A percentile compares a stretch with the other conserved stretches of the same genome.
phyloP scores from a whole-genome alignment of 1,140 invertebrate genomes.

The Mercenaria mercenaria region DNA sequence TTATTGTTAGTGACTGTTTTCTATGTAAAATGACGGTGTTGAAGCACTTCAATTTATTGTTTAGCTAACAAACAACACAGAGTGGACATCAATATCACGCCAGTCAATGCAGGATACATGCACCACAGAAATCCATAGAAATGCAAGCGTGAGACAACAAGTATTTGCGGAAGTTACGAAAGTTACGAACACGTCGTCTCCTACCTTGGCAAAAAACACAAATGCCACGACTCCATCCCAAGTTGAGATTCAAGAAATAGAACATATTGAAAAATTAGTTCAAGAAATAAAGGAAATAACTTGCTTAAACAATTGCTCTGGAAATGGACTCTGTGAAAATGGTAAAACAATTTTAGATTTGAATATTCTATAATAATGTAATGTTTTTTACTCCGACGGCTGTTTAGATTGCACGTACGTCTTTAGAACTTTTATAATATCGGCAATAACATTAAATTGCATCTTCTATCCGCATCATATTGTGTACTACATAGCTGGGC shows the following conservation, averaged over 20 bases:
- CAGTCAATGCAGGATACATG: conserved; percentile 4
- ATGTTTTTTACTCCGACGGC: too few relatives aligned
- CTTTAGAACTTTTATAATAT: too few relatives aligned
- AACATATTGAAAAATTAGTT: neutral
- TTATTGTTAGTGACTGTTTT: too few relatives aligned
- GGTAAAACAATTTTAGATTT: neutral
- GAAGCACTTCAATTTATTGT: too few relatives aligned
- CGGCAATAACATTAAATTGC: too few relatives aligned
- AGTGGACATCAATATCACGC: neutral
- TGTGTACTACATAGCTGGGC: too few relatives aligned
- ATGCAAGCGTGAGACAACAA: neutral
- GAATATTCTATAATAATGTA: too few relatives aligned
- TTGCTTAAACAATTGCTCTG: conserved; percentile 1
- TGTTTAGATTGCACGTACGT: too few relatives aligned
- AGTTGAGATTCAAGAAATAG: neutral
- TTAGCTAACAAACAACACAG: neutral
- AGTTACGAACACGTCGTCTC: too few relatives aligned
- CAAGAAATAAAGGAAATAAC: neutral
- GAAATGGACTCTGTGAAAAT: neutral
- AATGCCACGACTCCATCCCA: neutral
- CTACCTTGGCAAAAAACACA: conserved; percentile 2
- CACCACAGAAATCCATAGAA: neutral
- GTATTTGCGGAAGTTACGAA: neutral
- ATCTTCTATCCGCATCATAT: too few relatives aligned
- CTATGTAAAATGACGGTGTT: too few relatives aligned